Evolutionary conservation across 2,797 vertebrate species (phyloP).

Genomic region (Ptychobarbus kaznakovi): DNA sequence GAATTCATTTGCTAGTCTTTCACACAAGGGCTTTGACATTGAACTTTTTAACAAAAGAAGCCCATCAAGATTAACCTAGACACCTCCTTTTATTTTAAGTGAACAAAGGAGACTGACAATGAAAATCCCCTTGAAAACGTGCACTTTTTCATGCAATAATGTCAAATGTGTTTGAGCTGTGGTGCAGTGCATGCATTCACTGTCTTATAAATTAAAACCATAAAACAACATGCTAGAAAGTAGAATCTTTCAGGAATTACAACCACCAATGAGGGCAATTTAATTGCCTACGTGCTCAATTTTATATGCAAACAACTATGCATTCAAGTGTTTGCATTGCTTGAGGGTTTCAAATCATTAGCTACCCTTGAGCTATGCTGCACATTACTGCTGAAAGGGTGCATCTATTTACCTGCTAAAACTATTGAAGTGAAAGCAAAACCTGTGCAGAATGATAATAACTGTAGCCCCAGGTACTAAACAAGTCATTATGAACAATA

Average conservation of each 20-base stretch:
- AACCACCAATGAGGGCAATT: neutral
- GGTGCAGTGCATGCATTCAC: neutral
- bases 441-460: neutral
- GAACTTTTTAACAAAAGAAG: slow-evolving; percentile 9
- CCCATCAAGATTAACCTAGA: slow-evolving; percentile 28
- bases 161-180: neutral
- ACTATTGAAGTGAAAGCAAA: neutral
- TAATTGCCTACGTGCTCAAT: slow-evolving; percentile 1
- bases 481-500: slow-evolving; percentile 8
- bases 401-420: slow-evolving; percentile 28
- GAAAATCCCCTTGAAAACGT: neutral
- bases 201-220: neutral
- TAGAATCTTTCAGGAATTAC: slow-evolving; percentile 1
- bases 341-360: slow-evolving; percentile 25
- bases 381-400: neutral
- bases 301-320: slow-evolving; percentile 23
- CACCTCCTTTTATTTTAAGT: slow-evolving; percentile 1
- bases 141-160: neutral
- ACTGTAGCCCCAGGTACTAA: slow-evolving; percentile 10
- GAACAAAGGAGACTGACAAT: slow-evolving; percentile 7
- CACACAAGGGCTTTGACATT: slow-evolving; percentile 24
- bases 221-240: neutral
- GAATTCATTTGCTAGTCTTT: slow-evolving; percentile 18
- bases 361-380: neutral
- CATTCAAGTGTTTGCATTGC: neutral